Evolutionary conservation across 2,797 vertebrate species (phyloP).

Genomic region (Aulostomus chinensis): DNA sequence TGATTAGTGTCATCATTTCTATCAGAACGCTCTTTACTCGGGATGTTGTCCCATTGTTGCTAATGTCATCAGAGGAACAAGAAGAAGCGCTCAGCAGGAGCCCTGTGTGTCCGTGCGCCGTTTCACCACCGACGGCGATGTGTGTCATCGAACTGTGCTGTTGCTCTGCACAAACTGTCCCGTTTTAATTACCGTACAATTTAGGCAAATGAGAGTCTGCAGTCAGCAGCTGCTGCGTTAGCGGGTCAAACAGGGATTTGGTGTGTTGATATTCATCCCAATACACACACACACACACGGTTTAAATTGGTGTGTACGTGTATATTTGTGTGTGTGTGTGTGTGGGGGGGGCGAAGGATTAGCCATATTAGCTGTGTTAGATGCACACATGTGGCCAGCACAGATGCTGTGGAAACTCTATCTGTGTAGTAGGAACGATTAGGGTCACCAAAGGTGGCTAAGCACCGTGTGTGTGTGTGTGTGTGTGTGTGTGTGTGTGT

Average conservation of each 20-base stretch:
- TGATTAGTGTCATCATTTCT: no score
- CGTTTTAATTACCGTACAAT: not conserved
- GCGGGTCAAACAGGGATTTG: conserved; percentile 51
- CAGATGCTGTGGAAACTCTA: conserved; percentile 46
- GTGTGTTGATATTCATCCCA: conserved; percentile 39
- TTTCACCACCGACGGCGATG: no score
- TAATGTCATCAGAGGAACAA: no score
- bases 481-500: conserved; percentile 9
- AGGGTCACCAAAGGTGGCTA: conserved; percentile 46
- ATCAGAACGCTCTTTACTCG: no score
- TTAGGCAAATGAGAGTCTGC: not conserved
- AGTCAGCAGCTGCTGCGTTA: conserved; percentile 38
- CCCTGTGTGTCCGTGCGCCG: no score
- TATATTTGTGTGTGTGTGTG: conserved; percentile 6
- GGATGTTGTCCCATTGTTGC: no score
- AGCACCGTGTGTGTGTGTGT: conserved; percentile 26
- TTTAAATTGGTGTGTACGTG: not conserved
- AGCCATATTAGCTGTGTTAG: conserved; percentile 59
- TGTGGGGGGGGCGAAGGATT: conserved; percentile 38
- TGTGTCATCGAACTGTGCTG: no score
- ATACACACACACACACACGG: no score
- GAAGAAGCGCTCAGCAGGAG: no score
- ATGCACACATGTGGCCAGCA: conserved; percentile 17
- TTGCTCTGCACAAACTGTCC: no score
- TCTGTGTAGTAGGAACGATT: conserved; percentile 46